Conservation (phyloP, 2,797 vertebrate genomes). For the Acanthiza pusilla region DNA sequence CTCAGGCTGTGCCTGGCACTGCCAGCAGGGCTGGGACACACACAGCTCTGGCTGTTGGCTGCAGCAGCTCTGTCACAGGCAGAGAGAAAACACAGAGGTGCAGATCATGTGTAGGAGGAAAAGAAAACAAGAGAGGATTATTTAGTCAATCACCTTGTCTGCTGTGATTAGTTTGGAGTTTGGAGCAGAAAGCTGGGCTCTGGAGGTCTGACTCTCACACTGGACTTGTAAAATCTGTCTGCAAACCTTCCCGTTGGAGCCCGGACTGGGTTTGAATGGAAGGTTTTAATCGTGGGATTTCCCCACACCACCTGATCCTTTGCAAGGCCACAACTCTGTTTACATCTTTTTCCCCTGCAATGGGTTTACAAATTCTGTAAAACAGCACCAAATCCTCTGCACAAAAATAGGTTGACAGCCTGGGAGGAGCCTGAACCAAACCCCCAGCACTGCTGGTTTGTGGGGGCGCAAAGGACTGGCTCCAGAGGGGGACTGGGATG, state of each 20-base stretch:
- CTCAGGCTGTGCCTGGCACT: not conserved
- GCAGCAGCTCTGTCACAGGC: not conserved
- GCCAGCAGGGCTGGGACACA: not conserved
- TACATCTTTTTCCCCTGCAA: not conserved
- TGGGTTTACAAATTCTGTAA: not conserved
- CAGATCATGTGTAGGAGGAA: not conserved
- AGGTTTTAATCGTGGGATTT: not conserved
- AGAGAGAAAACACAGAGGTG: not conserved
- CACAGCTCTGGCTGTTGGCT: not conserved
- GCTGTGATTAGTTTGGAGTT: not conserved
- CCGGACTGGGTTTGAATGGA: too few relatives aligned
- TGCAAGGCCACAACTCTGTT: not conserved
- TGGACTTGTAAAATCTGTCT: not conserved
- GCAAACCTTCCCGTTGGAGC: not conserved
- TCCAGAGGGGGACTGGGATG: not conserved
- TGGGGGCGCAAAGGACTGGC: not conserved
- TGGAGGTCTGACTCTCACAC: not conserved
- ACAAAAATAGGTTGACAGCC: not conserved
- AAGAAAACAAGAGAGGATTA: not conserved
- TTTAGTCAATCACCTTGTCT: not conserved
- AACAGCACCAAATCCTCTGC: not conserved
- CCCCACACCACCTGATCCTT: not conserved
- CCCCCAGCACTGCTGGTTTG: fast-evolving
- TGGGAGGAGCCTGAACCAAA: not conserved
- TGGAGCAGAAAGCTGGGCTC: not conserved